These are phyloP conservation scores for Apamea epomidion DNA, from an alignment of 2,888 invertebrate species.

Conservation along the genomic window DNA sequence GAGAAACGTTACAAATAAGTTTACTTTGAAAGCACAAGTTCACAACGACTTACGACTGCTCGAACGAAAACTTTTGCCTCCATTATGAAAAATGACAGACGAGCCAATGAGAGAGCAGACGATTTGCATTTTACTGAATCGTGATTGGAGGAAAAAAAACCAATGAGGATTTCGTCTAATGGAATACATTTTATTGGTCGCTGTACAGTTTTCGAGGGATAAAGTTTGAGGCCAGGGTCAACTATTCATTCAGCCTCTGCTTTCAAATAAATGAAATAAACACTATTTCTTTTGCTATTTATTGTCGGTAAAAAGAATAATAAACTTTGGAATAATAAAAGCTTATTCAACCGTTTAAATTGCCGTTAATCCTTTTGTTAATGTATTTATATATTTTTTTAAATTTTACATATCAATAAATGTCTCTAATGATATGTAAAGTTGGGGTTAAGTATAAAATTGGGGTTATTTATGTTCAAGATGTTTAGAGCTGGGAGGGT, in stretches of 20 bases:
- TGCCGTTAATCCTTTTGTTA: neutral
- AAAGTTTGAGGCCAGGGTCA: neutral
- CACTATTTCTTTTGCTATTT: neutral
- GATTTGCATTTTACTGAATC: neutral
- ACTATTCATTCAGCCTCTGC: constrained; percentile 11
- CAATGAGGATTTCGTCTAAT: constrained; percentile 3
- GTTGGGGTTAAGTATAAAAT: neutral
- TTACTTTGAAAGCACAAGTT: neutral
- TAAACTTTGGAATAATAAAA: neutral
- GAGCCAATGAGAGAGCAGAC: constrained; percentile 19
- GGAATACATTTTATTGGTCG: constrained; percentile 21
- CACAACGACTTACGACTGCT: neutral
- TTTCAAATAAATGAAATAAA: neutral
- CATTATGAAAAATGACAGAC: constrained; percentile 15
- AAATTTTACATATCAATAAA: no score
- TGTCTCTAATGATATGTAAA: no score
- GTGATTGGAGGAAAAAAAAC: constrained; percentile 43
- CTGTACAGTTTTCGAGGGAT: neutral
- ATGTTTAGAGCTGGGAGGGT: neutral
- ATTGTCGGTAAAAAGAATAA: neutral
- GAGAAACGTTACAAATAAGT: neutral
- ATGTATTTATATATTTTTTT: neutral
- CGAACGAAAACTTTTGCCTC: constrained; percentile 46
- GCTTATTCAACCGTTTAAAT: neutral
- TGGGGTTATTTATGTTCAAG: neutral